A percentile compares a stretch with the other conserved stretches of the same genome.
These are phyloP conservation scores for Bathynomus jamesi DNA, from an alignment of 1,140 invertebrate species.

Conservation along the genomic window DNA sequence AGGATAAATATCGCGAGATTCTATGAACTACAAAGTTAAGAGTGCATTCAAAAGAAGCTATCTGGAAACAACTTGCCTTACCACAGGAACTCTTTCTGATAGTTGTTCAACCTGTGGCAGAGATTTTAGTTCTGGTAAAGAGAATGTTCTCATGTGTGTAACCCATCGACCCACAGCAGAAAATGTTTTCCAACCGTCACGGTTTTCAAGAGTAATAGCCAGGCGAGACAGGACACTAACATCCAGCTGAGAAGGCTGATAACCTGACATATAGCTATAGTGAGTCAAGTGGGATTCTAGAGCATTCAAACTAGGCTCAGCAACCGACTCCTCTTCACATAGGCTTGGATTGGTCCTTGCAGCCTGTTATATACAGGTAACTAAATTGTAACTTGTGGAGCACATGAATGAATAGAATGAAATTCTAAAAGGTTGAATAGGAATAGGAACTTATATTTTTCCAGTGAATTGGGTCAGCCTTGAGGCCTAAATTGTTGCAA, in stretches of 20 bases:
- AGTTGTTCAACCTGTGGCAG: slow-evolving; percentile 2
- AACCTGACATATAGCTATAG: slow-evolving; percentile 13
- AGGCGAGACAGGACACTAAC: neutral
- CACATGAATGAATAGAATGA: no score
- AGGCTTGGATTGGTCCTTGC: neutral
- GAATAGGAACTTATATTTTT: no score
- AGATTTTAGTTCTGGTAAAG: neutral
- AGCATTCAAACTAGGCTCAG: neutral
- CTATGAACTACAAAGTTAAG: no score
- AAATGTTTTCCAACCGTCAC: neutral
- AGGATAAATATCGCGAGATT: no score
- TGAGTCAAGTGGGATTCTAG: slow-evolving; percentile 4
- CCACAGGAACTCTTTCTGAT: neutral
- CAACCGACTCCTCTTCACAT: no score
- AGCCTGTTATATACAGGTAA: no score
- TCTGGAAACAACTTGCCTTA: neutral
- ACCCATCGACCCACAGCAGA: slow-evolving; percentile 5
- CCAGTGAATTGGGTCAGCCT: no score
- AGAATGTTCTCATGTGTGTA: slow-evolving; percentile 6
- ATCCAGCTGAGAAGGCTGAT: slow-evolving; percentile 11
- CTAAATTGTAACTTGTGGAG: no score
- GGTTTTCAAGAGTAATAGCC: neutral
- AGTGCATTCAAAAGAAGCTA: no score
- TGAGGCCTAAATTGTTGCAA: no score
- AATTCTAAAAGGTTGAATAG: no score